A percentile compares a stretch with the other conserved stretches of the same genome.
phyloP scores from a whole-genome alignment of 2,797 vertebrate genomes.

The Eulemur albifrons region DNA sequence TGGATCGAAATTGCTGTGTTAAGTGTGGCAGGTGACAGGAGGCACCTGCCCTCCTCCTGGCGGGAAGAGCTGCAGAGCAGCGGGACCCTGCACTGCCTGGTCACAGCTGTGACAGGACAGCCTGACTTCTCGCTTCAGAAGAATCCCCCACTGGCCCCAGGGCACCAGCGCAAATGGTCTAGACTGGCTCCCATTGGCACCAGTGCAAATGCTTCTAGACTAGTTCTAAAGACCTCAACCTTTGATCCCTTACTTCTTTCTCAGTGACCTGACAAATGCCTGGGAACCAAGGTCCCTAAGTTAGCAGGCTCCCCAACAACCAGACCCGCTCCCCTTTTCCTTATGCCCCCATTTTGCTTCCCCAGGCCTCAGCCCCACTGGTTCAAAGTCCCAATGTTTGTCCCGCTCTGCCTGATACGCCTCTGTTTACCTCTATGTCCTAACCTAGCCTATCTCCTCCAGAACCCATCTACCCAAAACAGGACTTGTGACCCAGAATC shows the following conservation, averaged over 20 bases:
- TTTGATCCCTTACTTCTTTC: background rate
- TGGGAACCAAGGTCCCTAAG: background rate
- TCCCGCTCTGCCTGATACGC: background rate
- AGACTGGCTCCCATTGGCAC: background rate
- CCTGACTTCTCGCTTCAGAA: background rate
- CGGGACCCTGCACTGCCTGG: background rate
- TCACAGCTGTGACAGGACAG: background rate
- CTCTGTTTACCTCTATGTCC: background rate
- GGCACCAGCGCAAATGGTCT: too few relatives aligned
- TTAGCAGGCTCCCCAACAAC: background rate
- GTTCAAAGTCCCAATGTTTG: background rate
- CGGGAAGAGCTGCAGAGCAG: background rate
- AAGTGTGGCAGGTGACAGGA: background rate
- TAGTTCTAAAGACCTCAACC: background rate
- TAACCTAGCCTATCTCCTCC: background rate
- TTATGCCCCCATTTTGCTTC: background rate
- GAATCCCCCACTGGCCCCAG: background rate
- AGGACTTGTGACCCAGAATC: background rate
- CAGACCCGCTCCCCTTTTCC: background rate
- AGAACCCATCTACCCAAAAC: background rate
- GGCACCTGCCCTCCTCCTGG: background rate
- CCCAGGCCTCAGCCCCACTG: background rate
- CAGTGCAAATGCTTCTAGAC: background rate
- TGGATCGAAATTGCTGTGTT: background rate
- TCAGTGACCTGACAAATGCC: background rate